Base-by-base conservation (phyloP, 2,113 vertebrate species). In the Ceyx melanurus region DNA sequence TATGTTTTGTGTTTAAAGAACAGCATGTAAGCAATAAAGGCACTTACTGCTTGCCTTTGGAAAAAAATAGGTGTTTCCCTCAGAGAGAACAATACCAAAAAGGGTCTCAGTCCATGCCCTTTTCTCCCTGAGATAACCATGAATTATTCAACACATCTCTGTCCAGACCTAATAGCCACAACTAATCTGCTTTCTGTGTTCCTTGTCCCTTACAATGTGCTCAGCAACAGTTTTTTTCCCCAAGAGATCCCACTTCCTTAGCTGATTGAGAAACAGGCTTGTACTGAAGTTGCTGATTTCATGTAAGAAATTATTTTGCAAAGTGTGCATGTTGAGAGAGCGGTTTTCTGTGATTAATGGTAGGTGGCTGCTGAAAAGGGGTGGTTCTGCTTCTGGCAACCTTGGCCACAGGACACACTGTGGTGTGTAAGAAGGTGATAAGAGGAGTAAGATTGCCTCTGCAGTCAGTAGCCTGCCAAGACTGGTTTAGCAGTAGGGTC, bases 401-500 rank as follows among this genome's bases (percentile, higher is more conserved):
- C 28, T 58, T 68, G 40, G 43, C 67, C 45, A 18, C 10, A 13
- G 75, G 35, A 19, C 43, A 29, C 2, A 0, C 9, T 6, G 33
- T 33, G 31, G 2, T 0, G 0, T 8, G 8, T 6, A 14, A 58
- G 57, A 3, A 14, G 29, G 23, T 35, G 68, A 9, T 8, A 22
- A 0, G 2, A 71, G 53, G 31, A 76, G 20, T 5, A 2, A 25
- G 29, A 4, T 51, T 57, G 72, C 22, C 42, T 17, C 26, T 19
- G 26, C 16, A 9, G 15, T 54, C 58, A 76, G 43, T 58, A 70
- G 17, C 37, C 60, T 58, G 51, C n/a, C 3, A 0, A 53, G 62
- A 22, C 23, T 40, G 35, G 4, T 26, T 25, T 16, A n/a, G 37
- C 57, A 60, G 7, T 15, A 18, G 54, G 25, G 18, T 60, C 4